Percentiles rank a stretch among this genome's conserved stretches.
phyloP scores from a whole-genome alignment of 2,113 vertebrate species.

The Laticauda colubrina region DNA sequence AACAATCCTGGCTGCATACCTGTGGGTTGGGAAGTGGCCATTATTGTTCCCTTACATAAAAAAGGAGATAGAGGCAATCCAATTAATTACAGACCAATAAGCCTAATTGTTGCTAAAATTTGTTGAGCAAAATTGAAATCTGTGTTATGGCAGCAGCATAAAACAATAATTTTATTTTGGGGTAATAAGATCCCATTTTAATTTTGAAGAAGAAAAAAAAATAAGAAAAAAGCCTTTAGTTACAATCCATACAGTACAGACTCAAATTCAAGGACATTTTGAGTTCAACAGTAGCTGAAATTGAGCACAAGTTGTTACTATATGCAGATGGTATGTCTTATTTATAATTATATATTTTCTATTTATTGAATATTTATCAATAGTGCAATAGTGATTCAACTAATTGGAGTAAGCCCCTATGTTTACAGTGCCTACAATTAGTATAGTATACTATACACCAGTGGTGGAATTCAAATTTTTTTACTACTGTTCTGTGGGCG shows the following conservation, averaged over 20 bases:
- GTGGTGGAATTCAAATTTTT: too few relatives aligned
- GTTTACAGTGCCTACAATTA: not conserved
- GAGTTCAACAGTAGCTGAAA: not conserved
- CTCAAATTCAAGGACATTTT: not conserved
- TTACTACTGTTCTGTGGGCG: too few relatives aligned
- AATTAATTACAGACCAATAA: too few relatives aligned
- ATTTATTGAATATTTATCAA: not conserved
- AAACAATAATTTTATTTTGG: not conserved
- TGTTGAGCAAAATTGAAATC: too few relatives aligned
- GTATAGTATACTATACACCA: not conserved
- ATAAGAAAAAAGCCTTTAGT: not conserved
- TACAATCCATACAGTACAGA: not conserved
- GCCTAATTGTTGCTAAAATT: too few relatives aligned
- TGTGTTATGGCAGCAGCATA: not conserved
- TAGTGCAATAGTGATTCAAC: not conserved
- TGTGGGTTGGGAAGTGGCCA: too few relatives aligned
- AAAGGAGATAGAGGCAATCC: too few relatives aligned
- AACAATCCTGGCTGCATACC: too few relatives aligned
- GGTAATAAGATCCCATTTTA: not conserved
- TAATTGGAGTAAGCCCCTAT: not conserved
- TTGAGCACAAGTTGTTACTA: not conserved
- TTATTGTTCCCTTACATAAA: too few relatives aligned
- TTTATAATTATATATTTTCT: not conserved
- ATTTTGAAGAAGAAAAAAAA: not conserved
- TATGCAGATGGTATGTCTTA: not conserved